phyloP scores from a whole-genome alignment of 2,113 vertebrate species.

The Amazona guildingii region DNA sequence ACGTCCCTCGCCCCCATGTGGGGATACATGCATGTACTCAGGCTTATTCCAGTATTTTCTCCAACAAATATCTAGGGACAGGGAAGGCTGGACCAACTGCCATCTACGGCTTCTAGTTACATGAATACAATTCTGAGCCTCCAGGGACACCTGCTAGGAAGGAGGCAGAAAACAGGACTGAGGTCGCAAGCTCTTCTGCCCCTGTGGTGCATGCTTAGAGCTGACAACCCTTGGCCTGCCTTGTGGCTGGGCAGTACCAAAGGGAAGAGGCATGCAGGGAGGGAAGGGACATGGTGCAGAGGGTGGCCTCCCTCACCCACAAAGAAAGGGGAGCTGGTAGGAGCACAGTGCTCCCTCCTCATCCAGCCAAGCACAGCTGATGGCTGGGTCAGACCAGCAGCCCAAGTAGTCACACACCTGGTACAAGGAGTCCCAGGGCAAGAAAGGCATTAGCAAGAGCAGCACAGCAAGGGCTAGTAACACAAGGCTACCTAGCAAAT shows the following conservation, averaged over 20 bases:
- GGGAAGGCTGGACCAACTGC: not conserved
- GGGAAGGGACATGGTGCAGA: not conserved
- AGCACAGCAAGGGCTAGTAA: not conserved
- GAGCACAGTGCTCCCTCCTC: not conserved
- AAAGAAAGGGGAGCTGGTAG: too few relatives aligned
- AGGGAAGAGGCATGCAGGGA: not conserved
- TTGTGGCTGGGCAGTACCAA: not conserved
- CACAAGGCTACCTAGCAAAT: not conserved
- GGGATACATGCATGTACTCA: fast-evolving
- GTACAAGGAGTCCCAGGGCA: not conserved
- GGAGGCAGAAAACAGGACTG: not conserved
- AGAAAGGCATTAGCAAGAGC: not conserved
- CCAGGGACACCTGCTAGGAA: not conserved
- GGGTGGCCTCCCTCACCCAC: not conserved
- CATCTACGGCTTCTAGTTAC: not conserved
- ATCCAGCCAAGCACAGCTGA: not conserved
- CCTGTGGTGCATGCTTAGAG: not conserved
- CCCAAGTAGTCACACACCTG: not conserved
- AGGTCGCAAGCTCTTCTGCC: not conserved
- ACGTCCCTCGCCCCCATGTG: fast-evolving
- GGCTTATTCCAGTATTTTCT: not conserved
- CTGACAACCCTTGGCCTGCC: not conserved
- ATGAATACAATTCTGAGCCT: not conserved
- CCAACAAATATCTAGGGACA: not conserved
- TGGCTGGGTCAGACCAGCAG: not conserved